phyloP scores from a whole-genome alignment of 1,140 invertebrate species.

The Conus ventricosus region DNA sequence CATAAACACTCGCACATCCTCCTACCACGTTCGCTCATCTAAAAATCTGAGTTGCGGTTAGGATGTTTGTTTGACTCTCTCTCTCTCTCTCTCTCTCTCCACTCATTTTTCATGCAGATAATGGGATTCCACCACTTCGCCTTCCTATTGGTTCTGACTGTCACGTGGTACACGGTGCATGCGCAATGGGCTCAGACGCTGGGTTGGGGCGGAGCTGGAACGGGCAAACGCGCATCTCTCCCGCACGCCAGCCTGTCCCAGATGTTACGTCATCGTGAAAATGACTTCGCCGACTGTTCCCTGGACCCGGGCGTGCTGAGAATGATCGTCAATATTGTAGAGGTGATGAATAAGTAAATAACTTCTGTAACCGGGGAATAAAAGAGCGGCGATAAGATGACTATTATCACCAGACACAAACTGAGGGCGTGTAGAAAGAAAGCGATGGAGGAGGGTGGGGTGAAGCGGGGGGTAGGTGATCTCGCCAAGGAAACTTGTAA shows the following conservation, averaged over 20 bases:
- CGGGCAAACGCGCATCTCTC: background rate
- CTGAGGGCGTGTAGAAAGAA: too few relatives aligned
- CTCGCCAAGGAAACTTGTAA: too few relatives aligned
- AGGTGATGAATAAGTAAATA: background rate
- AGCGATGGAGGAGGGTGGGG: too few relatives aligned
- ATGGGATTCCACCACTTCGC: background rate
- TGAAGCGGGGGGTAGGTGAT: too few relatives aligned
- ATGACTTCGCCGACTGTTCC: background rate
- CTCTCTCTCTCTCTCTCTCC: background rate
- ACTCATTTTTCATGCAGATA: background rate
- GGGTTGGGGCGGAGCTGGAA: background rate
- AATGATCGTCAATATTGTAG: background rate
- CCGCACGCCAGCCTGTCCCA: background rate
- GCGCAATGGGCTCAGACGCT: constrained; percentile 9
- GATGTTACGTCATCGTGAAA: background rate
- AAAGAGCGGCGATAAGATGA: too few relatives aligned
- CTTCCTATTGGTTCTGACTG: background rate
- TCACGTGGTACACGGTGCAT: background rate
- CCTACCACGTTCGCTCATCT: too few relatives aligned
- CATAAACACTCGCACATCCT: too few relatives aligned
- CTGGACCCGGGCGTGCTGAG: background rate
- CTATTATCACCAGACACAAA: too few relatives aligned
- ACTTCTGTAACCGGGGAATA: too few relatives aligned
- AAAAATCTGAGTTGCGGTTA: too few relatives aligned
- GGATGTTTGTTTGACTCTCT: too few relatives aligned